These are phyloP conservation scores for Cataglyphis rosenhaueri DNA, from an alignment of 2,888 invertebrate species.

Conservation along the genomic window DNA sequence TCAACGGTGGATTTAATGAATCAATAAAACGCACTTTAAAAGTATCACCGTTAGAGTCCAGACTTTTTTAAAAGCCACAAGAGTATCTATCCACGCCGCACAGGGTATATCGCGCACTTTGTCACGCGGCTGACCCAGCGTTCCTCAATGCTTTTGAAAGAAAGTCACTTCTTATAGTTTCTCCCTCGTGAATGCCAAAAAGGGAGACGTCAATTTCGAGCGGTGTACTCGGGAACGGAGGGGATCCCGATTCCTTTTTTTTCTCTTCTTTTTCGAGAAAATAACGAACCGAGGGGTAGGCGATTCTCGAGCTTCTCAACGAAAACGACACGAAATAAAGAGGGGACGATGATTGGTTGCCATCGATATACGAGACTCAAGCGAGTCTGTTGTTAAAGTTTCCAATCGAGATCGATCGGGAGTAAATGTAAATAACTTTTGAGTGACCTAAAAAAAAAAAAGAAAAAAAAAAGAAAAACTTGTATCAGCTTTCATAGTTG, in stretches of 20 bases:
- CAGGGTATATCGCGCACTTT: constrained; percentile 26
- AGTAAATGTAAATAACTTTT: background rate
- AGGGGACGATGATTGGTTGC: constrained; percentile 21
- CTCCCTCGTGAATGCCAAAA: constrained; percentile 57
- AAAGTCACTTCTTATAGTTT: constrained; percentile 38
- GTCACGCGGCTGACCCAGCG: constrained; percentile 57
- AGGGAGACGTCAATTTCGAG: constrained; percentile 41
- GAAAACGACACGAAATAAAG: background rate
- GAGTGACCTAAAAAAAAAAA: background rate
- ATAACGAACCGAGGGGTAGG: background rate
- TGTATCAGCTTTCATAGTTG: background rate
- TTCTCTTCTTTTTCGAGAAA: background rate
- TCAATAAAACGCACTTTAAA: constrained; percentile 35
- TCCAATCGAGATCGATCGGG: constrained; percentile 14
- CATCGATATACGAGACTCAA: constrained; percentile 7
- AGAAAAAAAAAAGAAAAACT: background rate
- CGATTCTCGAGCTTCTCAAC: background rate
- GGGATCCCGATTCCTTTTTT: background rate
- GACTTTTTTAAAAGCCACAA: constrained; percentile 45
- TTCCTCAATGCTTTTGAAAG: constrained; percentile 61
- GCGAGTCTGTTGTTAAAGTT: constrained; percentile 4
- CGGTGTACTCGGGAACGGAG: background rate
- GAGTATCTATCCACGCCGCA: constrained; percentile 10
- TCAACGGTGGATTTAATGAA: constrained; percentile 24
- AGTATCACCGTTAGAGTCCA: constrained; percentile 16